phyloP scores from a whole-genome alignment of 2,888 invertebrate species.

The Calliphora vomitoria region DNA sequence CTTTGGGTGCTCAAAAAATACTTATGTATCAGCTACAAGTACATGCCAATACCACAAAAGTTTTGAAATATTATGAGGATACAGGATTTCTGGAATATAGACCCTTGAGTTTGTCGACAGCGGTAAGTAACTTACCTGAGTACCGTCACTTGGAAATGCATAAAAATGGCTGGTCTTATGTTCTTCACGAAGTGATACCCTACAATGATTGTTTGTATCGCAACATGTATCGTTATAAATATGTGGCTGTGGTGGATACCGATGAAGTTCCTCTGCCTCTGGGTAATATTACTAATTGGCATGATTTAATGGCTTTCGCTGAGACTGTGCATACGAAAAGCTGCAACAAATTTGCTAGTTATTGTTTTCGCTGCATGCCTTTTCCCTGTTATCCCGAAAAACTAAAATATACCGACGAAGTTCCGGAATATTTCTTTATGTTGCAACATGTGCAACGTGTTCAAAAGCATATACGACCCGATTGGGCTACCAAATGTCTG shows the following conservation, averaged over 20 bases:
- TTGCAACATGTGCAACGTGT: conserved; percentile 94
- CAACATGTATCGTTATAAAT: conserved; percentile 94
- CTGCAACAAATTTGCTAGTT: conserved; percentile 86
- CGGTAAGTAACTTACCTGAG: conserved; percentile 86
- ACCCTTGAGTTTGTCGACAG: conserved; percentile 88
- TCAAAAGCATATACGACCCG: conserved; percentile 85
- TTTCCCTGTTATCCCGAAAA: conserved; percentile 93
- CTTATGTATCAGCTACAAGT: conserved; percentile 94
- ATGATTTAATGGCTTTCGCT: conserved; percentile 89
- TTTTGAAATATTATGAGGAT: conserved; percentile 87
- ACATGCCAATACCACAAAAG: conserved; percentile 94
- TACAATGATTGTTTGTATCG: conserved; percentile 98
- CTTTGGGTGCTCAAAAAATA: conserved; percentile 94
- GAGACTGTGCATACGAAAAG: conserved; percentile 86
- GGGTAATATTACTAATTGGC: conserved; percentile 88
- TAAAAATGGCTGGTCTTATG: not conserved
- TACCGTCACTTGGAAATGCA: conserved; percentile 85
- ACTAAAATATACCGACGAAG: conserved; percentile 92
- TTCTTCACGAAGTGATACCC: conserved; percentile 94
- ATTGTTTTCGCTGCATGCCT: conserved; percentile 95
- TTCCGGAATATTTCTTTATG: conserved; percentile 95
- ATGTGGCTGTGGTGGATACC: conserved; percentile 94
- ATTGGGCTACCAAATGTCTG: conserved; percentile 95
- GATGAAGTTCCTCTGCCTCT: conserved; percentile 97
- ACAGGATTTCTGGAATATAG: conserved; percentile 84